Evolutionary conservation across 2,113 vertebrate species (phyloP).

Genomic region (Aphelocoma coerulescens): DNA sequence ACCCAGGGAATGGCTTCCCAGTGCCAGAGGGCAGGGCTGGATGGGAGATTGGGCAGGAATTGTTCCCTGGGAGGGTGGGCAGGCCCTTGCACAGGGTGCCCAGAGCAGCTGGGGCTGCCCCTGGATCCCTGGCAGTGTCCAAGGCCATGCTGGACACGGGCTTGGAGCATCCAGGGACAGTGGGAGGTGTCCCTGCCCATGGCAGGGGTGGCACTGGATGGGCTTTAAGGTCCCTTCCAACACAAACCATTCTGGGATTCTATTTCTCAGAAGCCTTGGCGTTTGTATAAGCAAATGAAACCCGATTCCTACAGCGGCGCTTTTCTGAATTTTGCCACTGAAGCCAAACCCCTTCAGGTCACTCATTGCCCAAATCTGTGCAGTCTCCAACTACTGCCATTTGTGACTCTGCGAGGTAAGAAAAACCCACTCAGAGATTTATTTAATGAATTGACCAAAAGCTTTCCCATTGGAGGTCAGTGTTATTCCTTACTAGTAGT

Average conservation of each 20-base stretch:
- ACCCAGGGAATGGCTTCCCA: neutral
- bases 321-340: neutral
- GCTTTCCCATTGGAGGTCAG: neutral
- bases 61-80: neutral
- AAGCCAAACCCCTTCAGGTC: neutral
- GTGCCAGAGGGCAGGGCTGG: neutral
- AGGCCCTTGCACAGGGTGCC: neutral
- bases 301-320: neutral
- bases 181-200: neutral
- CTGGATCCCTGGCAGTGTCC: neutral
- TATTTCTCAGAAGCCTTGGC: neutral
- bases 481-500: neutral
- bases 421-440: neutral
- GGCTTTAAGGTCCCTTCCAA: rapidly evolving
- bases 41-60: neutral
- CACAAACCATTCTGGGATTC: neutral
- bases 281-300: neutral
- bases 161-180: neutral
- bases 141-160: neutral
- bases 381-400: neutral
- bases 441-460: neutral
- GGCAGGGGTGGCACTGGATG: rapidly evolving
- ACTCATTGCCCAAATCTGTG: neutral
- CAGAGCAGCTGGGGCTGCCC: neutral
- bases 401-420: neutral